Conservation (phyloP, 1,140 invertebrate species). For the Nasonia longicornis region DNA sequence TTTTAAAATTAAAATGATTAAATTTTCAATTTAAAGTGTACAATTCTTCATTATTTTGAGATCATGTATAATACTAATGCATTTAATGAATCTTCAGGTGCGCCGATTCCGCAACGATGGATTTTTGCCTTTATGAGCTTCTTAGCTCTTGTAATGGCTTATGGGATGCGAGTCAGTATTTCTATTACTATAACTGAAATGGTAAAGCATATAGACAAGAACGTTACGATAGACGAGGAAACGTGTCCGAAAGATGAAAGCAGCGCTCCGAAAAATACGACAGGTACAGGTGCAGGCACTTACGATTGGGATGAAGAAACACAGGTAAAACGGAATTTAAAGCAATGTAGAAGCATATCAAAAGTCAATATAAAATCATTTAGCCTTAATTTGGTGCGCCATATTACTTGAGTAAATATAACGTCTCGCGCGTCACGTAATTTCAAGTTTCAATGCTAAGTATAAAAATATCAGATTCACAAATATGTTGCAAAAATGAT, state of each 20-base stretch:
- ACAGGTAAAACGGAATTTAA: constrained; percentile 19
- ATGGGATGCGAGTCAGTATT: constrained; percentile 89
- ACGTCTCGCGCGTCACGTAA: neutral
- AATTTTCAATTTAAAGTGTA: neutral
- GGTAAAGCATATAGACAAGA: constrained; percentile 67
- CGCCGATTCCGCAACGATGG: constrained; percentile 79
- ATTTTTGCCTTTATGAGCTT: constrained; percentile 88
- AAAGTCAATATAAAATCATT: neutral
- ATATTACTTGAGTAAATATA: neutral
- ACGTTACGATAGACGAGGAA: constrained; percentile 3
- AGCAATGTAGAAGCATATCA: neutral
- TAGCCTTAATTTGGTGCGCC: too few species aligned
- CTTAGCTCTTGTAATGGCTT: constrained; percentile 85
- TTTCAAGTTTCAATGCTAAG: neutral
- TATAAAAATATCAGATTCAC: neutral
- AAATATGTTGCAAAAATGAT: too few species aligned
- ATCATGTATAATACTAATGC: neutral
- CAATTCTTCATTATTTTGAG: neutral
- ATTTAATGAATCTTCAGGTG: constrained; percentile 64
- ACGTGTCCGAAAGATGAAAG: neutral
- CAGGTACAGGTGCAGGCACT: neutral
- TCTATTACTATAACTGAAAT: constrained; percentile 93
- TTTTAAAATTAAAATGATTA: constrained; percentile 1
- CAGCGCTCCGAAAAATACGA: neutral
- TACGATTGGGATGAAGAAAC: constrained; percentile 40